These are phyloP conservation scores for Drosophila vallismaia DNA, from an alignment of 2,888 invertebrate species.

Conservation along the genomic window DNA sequence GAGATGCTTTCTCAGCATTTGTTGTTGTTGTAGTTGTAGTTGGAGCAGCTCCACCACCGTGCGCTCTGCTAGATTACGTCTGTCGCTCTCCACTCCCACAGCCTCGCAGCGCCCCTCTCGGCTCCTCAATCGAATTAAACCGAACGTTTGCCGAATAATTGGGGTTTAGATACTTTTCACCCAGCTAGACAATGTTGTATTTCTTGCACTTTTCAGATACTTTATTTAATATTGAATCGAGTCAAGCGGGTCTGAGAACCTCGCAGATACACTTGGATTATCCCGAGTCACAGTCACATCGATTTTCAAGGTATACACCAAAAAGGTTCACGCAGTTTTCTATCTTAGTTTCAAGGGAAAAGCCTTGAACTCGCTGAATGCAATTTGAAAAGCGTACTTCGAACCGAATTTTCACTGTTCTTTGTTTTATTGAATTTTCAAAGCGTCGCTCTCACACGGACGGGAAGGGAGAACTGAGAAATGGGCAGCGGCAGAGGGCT, in stretches of 20 bases:
- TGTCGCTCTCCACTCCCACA: constrained; percentile 53
- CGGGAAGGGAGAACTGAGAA: constrained; percentile 1
- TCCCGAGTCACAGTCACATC: constrained; percentile 37
- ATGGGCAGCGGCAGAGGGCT: constrained; percentile 41
- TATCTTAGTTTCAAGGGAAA: constrained; percentile 16
- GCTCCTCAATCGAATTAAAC: constrained; percentile 75
- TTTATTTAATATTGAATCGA: constrained; percentile 50
- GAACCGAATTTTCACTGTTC: constrained; percentile 47
- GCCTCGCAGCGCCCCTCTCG: constrained; percentile 23
- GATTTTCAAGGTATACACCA: constrained; percentile 72
- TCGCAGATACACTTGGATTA: constrained; percentile 30
- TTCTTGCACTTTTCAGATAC: constrained; percentile 44
- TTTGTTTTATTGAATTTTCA: constrained; percentile 57
- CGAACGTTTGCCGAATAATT: constrained; percentile 78
- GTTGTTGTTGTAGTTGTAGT: constrained; percentile 32
- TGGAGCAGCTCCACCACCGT: constrained; percentile 62
- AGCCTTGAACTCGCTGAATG: constrained; percentile 60
- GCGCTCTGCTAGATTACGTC: constrained; percentile 58
- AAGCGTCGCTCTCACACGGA: constrained; percentile 35
- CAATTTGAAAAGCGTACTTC: constrained; percentile 30
- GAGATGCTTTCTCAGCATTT: constrained; percentile 21
- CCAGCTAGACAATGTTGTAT: constrained; percentile 70
- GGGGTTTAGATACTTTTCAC: constrained; percentile 81
- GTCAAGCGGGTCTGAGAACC: constrained; percentile 5
- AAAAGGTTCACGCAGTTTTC: constrained; percentile 67